Conservation (phyloP, 2,888 invertebrate species). For the Cataglyphis livida region DNA sequence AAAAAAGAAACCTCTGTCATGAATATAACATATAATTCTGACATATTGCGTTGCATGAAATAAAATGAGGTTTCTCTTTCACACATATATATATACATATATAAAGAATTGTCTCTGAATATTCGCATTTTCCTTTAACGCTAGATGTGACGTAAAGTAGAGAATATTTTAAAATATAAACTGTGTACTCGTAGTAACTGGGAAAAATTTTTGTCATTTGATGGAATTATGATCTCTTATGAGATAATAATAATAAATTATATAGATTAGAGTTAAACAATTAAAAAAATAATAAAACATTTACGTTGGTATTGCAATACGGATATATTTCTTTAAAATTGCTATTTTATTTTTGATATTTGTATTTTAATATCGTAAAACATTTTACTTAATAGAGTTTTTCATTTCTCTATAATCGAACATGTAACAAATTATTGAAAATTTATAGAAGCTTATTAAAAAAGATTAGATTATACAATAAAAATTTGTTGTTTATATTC, state of each 20-base stretch:
- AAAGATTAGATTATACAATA: background rate
- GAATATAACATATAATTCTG: slow-evolving; percentile 55
- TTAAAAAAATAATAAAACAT: background rate
- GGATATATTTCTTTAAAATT: background rate
- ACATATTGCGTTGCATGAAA: slow-evolving; percentile 46
- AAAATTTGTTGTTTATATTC: background rate
- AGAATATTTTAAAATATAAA: slow-evolving; percentile 16
- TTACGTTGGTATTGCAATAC: background rate
- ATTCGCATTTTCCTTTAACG: slow-evolving; percentile 26
- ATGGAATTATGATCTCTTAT: background rate
- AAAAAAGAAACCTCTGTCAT: slow-evolving; percentile 41
- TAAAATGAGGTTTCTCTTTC: slow-evolving; percentile 42
- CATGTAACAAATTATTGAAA: background rate
- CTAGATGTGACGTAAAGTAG: background rate
- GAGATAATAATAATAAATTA: background rate
- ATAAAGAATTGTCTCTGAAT: slow-evolving; percentile 8
- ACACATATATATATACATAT: background rate
- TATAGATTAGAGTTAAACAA: background rate
- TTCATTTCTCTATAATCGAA: background rate
- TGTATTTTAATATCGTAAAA: background rate
- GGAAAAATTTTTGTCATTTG: background rate
- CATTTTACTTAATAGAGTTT: background rate
- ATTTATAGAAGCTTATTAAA: background rate
- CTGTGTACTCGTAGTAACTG: background rate
- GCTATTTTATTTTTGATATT: background rate